Evolutionary conservation across 2,797 vertebrate genomes (phyloP).

Genomic region (Rallus crepitans): DNA sequence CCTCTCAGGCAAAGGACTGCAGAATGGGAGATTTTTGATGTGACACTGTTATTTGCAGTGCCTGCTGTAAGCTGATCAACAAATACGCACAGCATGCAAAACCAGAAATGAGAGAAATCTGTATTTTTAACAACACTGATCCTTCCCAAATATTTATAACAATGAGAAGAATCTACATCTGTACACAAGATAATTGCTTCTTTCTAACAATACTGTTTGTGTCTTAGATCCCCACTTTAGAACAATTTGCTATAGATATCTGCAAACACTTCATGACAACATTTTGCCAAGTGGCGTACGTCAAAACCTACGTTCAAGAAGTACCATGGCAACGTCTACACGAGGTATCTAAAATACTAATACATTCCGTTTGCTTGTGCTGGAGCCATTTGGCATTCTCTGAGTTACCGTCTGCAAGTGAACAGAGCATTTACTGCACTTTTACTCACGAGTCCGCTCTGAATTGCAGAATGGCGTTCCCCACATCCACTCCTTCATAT

Average conservation of each 20-base stretch:
- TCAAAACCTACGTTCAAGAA: constrained; percentile 88
- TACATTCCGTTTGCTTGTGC: not conserved
- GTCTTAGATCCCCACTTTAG: constrained; percentile 88
- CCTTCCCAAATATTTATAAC: not conserved
- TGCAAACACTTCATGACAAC: constrained; percentile 92
- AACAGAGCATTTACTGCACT: not conserved
- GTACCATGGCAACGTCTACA: constrained; percentile 91
- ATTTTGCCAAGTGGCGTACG: constrained; percentile 88
- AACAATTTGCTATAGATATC: constrained; percentile 90
- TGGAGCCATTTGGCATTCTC: not conserved
- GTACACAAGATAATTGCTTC: not conserved
- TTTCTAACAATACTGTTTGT: constrained; percentile 49
- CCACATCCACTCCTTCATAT: constrained; percentile 91
- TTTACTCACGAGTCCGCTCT: constrained; percentile 31
- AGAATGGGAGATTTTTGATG: not conserved
- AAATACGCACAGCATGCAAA: not conserved
- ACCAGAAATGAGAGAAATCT: not conserved
- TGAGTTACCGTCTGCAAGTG: not conserved
- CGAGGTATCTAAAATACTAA: constrained; percentile 82
- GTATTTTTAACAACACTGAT: not conserved
- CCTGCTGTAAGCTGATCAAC: not conserved
- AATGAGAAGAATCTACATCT: not conserved
- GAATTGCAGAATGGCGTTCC: constrained; percentile 85
- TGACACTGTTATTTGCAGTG: not conserved
- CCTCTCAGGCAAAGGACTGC: not conserved